Evolutionary conservation across 2,888 invertebrate genomes (phyloP), one percentile per base, ranked within the genome.

Genomic region (Catocala fraxini): DNA sequence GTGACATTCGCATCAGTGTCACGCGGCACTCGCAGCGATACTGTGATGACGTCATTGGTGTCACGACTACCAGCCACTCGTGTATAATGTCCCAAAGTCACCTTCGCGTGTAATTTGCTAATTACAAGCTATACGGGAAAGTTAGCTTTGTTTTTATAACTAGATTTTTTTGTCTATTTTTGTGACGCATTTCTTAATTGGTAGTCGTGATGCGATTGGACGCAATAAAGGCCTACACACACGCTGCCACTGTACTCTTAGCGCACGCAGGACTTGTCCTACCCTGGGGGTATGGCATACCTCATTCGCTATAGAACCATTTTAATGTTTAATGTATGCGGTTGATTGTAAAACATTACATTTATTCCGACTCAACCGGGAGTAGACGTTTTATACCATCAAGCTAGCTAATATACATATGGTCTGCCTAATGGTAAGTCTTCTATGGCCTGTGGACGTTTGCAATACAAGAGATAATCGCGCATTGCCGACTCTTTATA

Each of bases 201-300:
- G 41, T 11, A 64, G 66, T 72, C 59, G 64, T 72, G 72, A 55
- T 39, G 65, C 58, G 51, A 62, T 59, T 58, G 56, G 72, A 68
- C 60, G 67, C 71, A 67, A 59, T 68, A 56, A 75, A 70, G 81
- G 80, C 79, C 78, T 82, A 80, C 65, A 63, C 65, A 61, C 73
- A 64, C 73, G 73, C 74, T 58, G 66, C 68, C 67, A 58, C 63
- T 63, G 48, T 35, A 46, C 59, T 4, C 42, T 61, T 48, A 55
- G 66, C 59, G 63, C 47, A 12, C 33, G 42, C n/a, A 4, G 51
- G 4, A 13, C 35, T 11, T 25, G 35, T 39, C 6, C 6, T 39
- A 39, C 35, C 35, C 35, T 9, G 35, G 35, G 9, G 35, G 35
- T 39, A 39, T 7, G 9, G 35, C 35, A 9, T 39, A 7, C 35